Evolutionary conservation across 2,113 vertebrate genomes (phyloP), one percentile per base, ranked within the genome.

Genomic region (Corvus cornix): DNA sequence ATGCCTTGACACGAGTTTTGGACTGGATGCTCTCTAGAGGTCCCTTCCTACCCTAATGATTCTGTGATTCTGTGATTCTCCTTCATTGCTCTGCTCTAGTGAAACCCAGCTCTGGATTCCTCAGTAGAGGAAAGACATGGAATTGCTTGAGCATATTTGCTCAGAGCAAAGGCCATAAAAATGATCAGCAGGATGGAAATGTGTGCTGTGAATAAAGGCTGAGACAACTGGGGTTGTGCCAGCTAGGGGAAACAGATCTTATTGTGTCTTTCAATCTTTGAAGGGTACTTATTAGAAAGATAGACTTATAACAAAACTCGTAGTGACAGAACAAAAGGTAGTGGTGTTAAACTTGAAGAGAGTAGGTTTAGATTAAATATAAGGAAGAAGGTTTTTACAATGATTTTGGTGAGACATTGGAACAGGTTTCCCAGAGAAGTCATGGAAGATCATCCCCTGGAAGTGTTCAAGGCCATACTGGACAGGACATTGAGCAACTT

Each of bases 401-500:
- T 39, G 7, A 28, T 48, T 64, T 15, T 39, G 28, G 19, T n/a
- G 22, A 74, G 23, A 39, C 18, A 19, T 18, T 48, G 15, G n/a
- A 55, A 56, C 12, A 56, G 4, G 15, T 23, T 84, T 19, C 12
- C 15, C 22, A 48, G 28, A 55, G 51, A 64, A n/a, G 18, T 8
- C 3, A 1, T 39, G n/a, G 28, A 74, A 28, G 9, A 39, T 33
- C 23, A 15, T 15, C 27, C 3, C 41, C 23, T 48, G 16, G 28
- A 48, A 39, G 28, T 64, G 9, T n/a, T 39, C 30, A 48, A 41
- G 41, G 19, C 23, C 35, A 21, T 16, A 49, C 7, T 23, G 41
- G 12, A 41, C 28, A 49, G 14, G 49, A 12, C 0, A 0, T 21
- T 35, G 20, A 35, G 7, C 8, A 58, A 30, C 6, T 33, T 58